Percentiles rank a stretch among this genome's conserved stretches.
These are phyloP conservation scores for Propithecus perrieri DNA, from an alignment of 2,797 vertebrate genomes.

Conservation along the genomic window DNA sequence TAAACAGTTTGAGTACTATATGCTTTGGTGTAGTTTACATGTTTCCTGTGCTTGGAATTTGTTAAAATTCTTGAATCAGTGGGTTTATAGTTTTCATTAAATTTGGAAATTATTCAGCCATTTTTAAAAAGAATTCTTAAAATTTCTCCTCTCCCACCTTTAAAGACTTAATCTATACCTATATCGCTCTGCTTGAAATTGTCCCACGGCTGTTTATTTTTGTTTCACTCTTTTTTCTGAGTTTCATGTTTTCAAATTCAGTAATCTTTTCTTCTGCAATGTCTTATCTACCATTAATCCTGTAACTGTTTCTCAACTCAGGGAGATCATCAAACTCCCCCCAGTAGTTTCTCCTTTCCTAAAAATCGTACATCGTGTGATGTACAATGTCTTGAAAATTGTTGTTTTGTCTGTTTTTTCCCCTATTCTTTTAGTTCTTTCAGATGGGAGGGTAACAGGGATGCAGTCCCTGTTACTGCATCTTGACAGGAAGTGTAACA, in stretches of 20 bases:
- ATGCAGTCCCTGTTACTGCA: neutral
- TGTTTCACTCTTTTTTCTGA: neutral
- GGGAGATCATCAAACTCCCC: neutral
- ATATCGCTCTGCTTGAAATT: neutral
- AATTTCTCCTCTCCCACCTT: neutral
- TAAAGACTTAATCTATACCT: neutral
- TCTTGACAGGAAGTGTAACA: neutral
- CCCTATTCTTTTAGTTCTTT: neutral
- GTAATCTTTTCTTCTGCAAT: neutral
- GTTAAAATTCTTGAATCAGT: neutral
- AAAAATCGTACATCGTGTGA: neutral
- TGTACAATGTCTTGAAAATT: neutral
- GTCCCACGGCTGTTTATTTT: neutral
- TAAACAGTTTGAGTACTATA: neutral
- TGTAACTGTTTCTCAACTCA: neutral
- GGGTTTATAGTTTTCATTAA: neutral
- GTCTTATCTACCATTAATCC: neutral
- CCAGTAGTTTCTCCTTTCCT: neutral
- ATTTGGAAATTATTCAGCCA: neutral
- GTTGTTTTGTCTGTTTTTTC: neutral
- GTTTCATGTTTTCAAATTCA: neutral
- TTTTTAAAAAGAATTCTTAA: neutral
- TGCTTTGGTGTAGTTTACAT: neutral
- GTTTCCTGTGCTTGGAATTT: neutral
- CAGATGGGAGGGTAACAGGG: neutral